Percentiles rank a stretch among this genome's conserved stretches.
These are phyloP conservation scores for Drosophila multiciliata DNA, from an alignment of 2,888 invertebrate genomes.

Conservation along the genomic window DNA sequence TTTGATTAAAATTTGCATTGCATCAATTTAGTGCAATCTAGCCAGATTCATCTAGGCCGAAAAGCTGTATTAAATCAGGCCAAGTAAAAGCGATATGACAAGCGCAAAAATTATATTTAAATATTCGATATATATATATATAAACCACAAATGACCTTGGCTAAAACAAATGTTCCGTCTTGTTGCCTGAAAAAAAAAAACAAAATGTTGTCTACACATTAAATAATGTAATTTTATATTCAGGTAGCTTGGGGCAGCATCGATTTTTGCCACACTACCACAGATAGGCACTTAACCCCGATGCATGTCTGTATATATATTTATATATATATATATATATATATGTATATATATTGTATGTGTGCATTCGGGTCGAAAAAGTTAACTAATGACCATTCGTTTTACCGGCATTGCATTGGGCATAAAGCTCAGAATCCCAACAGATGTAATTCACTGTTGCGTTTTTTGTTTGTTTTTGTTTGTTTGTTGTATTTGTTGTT, in stretches of 20 bases:
- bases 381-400: conserved; percentile 56
- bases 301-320: no score
- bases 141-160: neutral
- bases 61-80: neutral
- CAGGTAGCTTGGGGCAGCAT: neutral
- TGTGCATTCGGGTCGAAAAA: conserved; percentile 25
- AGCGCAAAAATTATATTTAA: neutral
- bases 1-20: neutral
- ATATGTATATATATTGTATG: neutral
- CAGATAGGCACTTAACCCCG: neutral
- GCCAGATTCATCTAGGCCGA: neutral
- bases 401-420: conserved; percentile 31
- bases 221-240: neutral
- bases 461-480: neutral
- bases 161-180: neutral
- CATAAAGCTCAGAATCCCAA: conserved; percentile 20
- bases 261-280: neutral
- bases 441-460: conserved; percentile 25
- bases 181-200: neutral
- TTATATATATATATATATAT: neutral
- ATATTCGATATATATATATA: no score
- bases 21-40: neutral
- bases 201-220: neutral
- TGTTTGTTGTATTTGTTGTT: neutral
- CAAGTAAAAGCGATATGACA: neutral